Evolutionary conservation across 2,113 vertebrate genomes (phyloP).

Genomic region (Emydocephalus ijimae): DNA sequence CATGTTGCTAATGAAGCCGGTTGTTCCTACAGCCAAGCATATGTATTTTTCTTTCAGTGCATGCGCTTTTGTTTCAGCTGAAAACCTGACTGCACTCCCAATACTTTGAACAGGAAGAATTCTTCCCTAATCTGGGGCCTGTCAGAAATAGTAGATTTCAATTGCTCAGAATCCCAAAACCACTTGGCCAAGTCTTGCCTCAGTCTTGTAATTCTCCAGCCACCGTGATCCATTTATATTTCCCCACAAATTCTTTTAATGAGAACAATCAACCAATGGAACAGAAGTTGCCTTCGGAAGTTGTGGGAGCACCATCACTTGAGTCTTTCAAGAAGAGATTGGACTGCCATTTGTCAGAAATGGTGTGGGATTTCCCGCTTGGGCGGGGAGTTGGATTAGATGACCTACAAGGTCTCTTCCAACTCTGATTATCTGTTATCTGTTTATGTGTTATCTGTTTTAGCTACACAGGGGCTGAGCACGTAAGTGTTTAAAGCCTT

Average conservation of each 20-base stretch:
- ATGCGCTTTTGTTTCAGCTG: not conserved
- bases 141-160: not conserved
- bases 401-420: too few relatives aligned
- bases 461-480: not conserved
- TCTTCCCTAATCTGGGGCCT: not conserved
- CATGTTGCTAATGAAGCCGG: conserved; percentile 89
- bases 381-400: too few relatives aligned
- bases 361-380: too few relatives aligned
- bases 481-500: not conserved
- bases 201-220: not conserved
- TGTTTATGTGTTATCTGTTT: too few relatives aligned
- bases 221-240: not conserved
- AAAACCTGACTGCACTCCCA: not conserved
- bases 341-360: too few relatives aligned
- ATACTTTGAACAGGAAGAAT: not conserved
- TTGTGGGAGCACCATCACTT: too few relatives aligned
- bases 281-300: too few relatives aligned
- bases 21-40: conserved; percentile 61
- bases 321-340: too few relatives aligned
- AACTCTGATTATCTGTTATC: too few relatives aligned
- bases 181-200: not conserved
- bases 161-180: not conserved
- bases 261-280: too few relatives aligned
- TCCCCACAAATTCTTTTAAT: not conserved
- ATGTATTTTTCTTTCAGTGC: rapidly evolving